These are phyloP conservation scores for Drosophila malerkotliana DNA, from an alignment of 1,140 invertebrate species.

Conservation along the genomic window DNA sequence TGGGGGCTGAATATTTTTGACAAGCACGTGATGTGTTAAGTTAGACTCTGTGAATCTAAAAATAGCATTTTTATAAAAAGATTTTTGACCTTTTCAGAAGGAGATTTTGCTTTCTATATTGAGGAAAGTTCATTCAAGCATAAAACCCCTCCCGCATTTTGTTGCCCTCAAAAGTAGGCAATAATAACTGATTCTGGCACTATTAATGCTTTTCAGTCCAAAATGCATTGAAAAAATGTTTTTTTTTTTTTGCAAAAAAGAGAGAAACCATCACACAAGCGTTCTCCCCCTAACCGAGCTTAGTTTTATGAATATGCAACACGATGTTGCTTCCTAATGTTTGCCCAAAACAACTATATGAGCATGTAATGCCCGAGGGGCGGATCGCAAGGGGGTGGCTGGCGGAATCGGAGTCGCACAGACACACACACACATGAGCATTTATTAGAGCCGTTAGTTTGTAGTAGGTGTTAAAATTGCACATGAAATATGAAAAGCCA, in stretches of 20 bases:
- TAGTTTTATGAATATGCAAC: constrained; percentile 72
- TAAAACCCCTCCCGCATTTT: not conserved
- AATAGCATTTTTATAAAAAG: constrained; percentile 1
- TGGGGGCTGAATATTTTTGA: constrained; percentile 21
- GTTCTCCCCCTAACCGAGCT: constrained; percentile 18
- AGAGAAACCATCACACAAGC: constrained; percentile 8
- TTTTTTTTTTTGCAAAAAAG: constrained; percentile 21
- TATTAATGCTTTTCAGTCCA: not conserved
- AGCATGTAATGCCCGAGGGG: constrained; percentile 41
- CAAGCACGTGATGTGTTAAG: constrained; percentile 33
- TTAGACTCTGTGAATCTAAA: constrained; percentile 16
- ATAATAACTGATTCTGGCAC: constrained; percentile 23
- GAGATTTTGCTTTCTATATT: not conserved
- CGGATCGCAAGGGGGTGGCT: constrained; percentile 4
- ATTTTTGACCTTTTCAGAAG: constrained; percentile 4
- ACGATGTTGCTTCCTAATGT: constrained; percentile 66
- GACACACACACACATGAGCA: constrained; percentile 23
- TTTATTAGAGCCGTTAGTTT: constrained; percentile 68
- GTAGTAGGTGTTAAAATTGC: constrained; percentile 80
- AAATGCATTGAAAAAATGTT: constrained; percentile 11
- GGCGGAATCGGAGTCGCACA: constrained; percentile 3
- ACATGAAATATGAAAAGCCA: constrained; percentile 78
- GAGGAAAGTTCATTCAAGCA: no score
- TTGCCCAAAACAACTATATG: constrained; percentile 47
- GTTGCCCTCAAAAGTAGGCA: constrained; percentile 20